phyloP scores from a whole-genome alignment of 2,113 vertebrate genomes.

The Micromys minutus region DNA sequence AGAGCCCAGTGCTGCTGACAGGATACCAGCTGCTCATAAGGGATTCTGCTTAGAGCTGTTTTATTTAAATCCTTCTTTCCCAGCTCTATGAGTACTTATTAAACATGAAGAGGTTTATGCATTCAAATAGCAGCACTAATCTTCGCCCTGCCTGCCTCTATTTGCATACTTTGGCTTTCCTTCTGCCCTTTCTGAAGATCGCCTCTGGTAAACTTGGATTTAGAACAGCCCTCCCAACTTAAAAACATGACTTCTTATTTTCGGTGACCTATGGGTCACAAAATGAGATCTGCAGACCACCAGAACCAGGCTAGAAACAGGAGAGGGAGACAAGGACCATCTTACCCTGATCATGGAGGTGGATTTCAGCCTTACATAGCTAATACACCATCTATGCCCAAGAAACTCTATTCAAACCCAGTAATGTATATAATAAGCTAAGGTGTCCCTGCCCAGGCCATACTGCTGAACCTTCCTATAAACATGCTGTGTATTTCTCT shows the following conservation, averaged over 20 bases:
- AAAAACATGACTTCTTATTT: constrained; percentile 38
- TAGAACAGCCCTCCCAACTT: neutral
- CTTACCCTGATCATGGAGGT: neutral
- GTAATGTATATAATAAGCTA: neutral
- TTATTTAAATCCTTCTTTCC: constrained; percentile 61
- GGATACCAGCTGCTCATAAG: neutral
- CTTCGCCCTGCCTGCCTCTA: constrained; percentile 54
- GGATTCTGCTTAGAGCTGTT: constrained; percentile 9
- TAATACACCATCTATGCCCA: neutral
- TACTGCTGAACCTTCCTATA: neutral
- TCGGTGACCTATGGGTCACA: neutral
- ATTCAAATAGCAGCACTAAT: constrained; percentile 76
- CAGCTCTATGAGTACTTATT: constrained; percentile 63
- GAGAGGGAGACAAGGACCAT: neutral
- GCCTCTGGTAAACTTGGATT: constrained; percentile 25
- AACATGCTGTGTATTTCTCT: neutral
- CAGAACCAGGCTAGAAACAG: neutral
- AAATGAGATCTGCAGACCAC: neutral
- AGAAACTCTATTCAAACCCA: neutral
- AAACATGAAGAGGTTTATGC: constrained; percentile 77
- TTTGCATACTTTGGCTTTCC: constrained; percentile 72
- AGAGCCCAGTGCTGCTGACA: neutral
- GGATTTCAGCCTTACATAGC: neutral
- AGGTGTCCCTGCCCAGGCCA: neutral
- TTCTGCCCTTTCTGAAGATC: constrained; percentile 74